Evolutionary conservation across 2,113 vertebrate species (phyloP), one percentile per base, ranked within the genome.

Genomic region (Oplegnathus fasciatus): DNA sequence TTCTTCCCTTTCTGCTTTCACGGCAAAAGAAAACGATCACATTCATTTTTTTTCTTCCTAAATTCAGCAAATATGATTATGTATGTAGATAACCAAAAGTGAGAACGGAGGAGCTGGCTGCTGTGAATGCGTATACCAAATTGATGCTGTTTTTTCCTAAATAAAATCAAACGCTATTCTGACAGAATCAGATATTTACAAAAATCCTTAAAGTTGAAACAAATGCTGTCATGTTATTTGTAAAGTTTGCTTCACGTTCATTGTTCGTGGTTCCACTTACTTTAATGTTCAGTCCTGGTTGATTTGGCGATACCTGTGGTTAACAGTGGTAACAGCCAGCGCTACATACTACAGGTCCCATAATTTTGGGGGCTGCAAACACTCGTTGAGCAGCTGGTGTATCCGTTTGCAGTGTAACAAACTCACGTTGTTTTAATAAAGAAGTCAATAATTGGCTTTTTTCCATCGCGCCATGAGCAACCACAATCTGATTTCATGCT

Each of bases 371-470:
- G n/a, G 40, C 22, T 5, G 52, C 44, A 58, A 32, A 34, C 55
- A 34, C 57, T 52, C 13, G 26, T 26, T 9, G 55, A 62, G 30
- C 34, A 30, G 75, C 18, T 58, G 82, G 22, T 67, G 66, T 28
- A 54, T 86, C n/a, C 28, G 66, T 85, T 79, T 55, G 75, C n/a
- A 50, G 48, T 54, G 65, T 67, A 62, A 75, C 69, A 50, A 76
- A 30, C 79, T 46, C 28, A 42, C 22, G 26, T 66, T 79, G 75
- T 57, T 83, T 83, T 80, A 37, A 77, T 55, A 46, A 80, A 70
- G 65, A 78, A 60, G 66, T 52, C 55, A 58, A 68, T 48, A 24
- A 78, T 69, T 44, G 15, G 0, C 20, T 74, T 68, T 75, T 65
- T 70, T 62, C 69, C 42, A 69, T 44, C 42, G 9, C n/a, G 30